Conservation (phyloP, 2,797 vertebrate species). For the Orientallactaga sibirica region DNA sequence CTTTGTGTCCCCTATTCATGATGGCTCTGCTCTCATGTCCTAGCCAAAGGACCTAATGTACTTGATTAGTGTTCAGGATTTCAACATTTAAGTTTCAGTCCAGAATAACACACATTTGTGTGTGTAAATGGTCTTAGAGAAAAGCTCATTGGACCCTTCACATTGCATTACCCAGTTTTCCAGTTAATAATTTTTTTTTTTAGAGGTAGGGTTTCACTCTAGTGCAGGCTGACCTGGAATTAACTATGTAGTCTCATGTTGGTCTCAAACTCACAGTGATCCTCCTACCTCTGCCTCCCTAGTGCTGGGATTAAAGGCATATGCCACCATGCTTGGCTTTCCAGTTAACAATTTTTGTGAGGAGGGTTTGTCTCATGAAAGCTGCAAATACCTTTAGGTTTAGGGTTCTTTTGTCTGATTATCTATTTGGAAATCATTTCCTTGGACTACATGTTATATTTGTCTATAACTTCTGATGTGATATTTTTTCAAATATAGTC, state of each 20-base stretch:
- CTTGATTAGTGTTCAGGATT: not conserved
- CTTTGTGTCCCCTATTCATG: not conserved
- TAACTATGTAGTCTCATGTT: too few relatives aligned
- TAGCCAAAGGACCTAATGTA: too few relatives aligned
- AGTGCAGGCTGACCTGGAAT: too few relatives aligned
- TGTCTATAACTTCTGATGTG: not conserved
- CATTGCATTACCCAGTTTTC: too few relatives aligned
- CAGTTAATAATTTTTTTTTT: not conserved
- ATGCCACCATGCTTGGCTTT: too few relatives aligned
- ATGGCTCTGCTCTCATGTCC: too few relatives aligned
- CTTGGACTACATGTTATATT: not conserved
- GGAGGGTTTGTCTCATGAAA: not conserved
- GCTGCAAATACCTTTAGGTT: not conserved
- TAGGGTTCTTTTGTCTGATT: not conserved
- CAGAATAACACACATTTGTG: not conserved
- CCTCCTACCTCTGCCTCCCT: too few relatives aligned
- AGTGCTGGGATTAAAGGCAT: too few relatives aligned
- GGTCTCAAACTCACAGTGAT: too few relatives aligned
- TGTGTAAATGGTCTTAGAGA: not conserved
- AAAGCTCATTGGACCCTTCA: not conserved
- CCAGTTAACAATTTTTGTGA: not conserved
- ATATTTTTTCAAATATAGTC: not conserved
- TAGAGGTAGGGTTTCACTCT: too few relatives aligned
- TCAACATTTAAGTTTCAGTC: not conserved
- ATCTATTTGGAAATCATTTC: not conserved